These are phyloP conservation scores for Sphaeramia orbicularis DNA, from an alignment of 2,797 vertebrate genomes.

Conservation along the genomic window DNA sequence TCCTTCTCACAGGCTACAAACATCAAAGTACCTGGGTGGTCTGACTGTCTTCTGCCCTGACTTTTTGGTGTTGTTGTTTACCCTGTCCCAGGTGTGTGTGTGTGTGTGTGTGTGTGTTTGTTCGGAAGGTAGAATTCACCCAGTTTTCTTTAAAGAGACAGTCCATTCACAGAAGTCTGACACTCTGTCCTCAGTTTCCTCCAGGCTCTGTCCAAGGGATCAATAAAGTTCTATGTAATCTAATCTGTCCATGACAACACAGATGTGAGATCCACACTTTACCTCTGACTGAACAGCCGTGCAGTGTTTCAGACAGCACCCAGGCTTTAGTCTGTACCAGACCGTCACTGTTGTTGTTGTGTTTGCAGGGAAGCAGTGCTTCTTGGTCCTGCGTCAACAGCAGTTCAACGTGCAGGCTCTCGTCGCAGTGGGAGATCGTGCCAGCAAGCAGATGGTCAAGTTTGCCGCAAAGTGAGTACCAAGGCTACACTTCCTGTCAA, in stretches of 20 bases:
- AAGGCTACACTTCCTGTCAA: conserved; percentile 92
- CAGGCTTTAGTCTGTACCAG: no score
- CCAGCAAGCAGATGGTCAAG: conserved; percentile 99
- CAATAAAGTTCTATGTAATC: no score
- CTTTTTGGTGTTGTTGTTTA: conserved; percentile 64
- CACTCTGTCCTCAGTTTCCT: no score
- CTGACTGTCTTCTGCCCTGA: conserved; percentile 51
- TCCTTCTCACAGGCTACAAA: conserved; percentile 52
- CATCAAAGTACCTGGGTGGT: conserved; percentile 80
- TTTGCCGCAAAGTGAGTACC: conserved; percentile 99
- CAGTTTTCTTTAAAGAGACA: conserved; percentile 65
- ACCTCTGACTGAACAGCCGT: conserved; percentile 10
- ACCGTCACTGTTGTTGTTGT: conserved; percentile 64
- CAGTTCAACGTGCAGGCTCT: conserved; percentile 97
- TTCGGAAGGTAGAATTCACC: conserved; percentile 65
- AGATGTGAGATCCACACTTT: conserved; percentile 17
- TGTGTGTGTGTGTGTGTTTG: conserved; percentile 65
- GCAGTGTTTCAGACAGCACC: conserved; percentile 22
- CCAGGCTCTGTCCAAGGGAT: no score
- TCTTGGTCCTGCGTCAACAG: conserved; percentile 98
- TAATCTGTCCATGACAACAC: no score
- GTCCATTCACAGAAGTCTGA: conserved; percentile 48
- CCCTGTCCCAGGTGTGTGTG: conserved; percentile 45
- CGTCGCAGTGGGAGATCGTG: conserved; percentile 97
- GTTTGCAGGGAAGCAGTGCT: conserved; percentile 96